These are phyloP conservation scores for Omphaloscelis lunosa DNA, from an alignment of 2,888 invertebrate genomes.

Conservation along the genomic window DNA sequence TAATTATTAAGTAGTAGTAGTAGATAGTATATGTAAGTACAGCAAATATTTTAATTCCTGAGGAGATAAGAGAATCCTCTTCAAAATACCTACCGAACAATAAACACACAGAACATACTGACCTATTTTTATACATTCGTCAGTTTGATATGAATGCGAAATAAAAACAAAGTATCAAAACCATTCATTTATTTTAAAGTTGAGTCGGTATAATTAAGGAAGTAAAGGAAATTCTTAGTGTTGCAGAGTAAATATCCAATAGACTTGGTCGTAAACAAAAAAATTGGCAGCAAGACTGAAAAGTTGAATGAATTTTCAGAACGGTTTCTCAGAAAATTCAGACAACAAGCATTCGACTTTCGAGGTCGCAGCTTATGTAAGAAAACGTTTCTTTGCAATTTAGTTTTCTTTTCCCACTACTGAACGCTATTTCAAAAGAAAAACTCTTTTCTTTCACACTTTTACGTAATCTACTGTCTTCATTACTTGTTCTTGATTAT, in stretches of 20 bases:
- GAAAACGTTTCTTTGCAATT: conserved; percentile 29
- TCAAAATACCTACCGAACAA: conserved; percentile 6
- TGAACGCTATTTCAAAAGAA: conserved; percentile 21
- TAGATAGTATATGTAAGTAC: neutral
- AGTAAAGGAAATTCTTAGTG: conserved; percentile 26
- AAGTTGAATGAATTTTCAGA: conserved; percentile 46
- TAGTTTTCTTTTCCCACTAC: conserved; percentile 9
- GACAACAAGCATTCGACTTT: conserved; percentile 22
- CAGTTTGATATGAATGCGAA: conserved; percentile 29
- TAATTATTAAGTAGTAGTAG: conserved; percentile 5
- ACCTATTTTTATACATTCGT: conserved; percentile 32
- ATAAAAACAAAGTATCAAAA: conserved; percentile 25
- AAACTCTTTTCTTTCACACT: conserved; percentile 8
- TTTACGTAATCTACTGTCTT: neutral
- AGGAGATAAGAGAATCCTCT: conserved; percentile 16
- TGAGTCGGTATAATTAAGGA: neutral
- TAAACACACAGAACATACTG: conserved; percentile 34
- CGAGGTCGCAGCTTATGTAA: conserved; percentile 35
- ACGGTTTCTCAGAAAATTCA: conserved; percentile 19
- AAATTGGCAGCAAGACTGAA: conserved; percentile 56
- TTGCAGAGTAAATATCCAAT: conserved; percentile 29
- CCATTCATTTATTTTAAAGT: conserved; percentile 12
- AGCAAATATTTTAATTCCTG: conserved; percentile 16
- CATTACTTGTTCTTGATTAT: conserved; percentile 5
- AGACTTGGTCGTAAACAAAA: conserved; percentile 56